Base-by-base conservation (phyloP, 2,797 vertebrate species). In the Monodelphis domestica region DNA sequence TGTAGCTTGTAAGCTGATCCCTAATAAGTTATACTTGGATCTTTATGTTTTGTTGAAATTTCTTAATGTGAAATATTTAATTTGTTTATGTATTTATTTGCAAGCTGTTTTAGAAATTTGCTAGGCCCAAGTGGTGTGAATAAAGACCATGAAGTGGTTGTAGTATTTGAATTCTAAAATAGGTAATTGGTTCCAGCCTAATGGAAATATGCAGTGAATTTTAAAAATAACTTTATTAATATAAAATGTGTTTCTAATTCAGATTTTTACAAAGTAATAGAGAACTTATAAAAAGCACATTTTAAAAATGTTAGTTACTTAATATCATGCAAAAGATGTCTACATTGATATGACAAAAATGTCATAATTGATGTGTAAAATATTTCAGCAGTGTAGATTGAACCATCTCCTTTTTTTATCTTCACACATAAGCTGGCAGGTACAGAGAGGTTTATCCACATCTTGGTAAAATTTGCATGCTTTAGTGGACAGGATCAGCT, bases 41-140 rank as follows among this genome's bases (percentile, higher is more conserved):
- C 14, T 54, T 50, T 29, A 30, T 93, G 0, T 45, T 17, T 6
- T 89, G 91, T 91, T 88, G 91, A 96, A 57, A 96, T 93, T 91
- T 1, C 0, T 93, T 57, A 94, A 94, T 93, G 90, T 97, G 52
- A 97, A 95, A 92, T 95, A 94, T 96, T 1, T 89, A 52, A 92
- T 95, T 89, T 54, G 0, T 63, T 91, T 70, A 33, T 96, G 14
- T 93, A 87, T 95, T 96, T 92, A 91, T 87, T 92, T 57, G 51
- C 87, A 94, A 12, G 33, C 10, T 50, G 12, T 50, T 70, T 70
- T 84, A 84, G 70, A 45, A 84, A n/a, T n/a, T n/a, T 50, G 50
- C 38, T 45, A 50, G 70, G 70, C 26, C 3, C 38, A 84, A 50
- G 84, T 26, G 50, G 21, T 84, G 38, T 45, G 38, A 45, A 50